Conservation (phyloP, 53 echinoderm and acorn worm species). For the Astropecten irregularis region DNA sequence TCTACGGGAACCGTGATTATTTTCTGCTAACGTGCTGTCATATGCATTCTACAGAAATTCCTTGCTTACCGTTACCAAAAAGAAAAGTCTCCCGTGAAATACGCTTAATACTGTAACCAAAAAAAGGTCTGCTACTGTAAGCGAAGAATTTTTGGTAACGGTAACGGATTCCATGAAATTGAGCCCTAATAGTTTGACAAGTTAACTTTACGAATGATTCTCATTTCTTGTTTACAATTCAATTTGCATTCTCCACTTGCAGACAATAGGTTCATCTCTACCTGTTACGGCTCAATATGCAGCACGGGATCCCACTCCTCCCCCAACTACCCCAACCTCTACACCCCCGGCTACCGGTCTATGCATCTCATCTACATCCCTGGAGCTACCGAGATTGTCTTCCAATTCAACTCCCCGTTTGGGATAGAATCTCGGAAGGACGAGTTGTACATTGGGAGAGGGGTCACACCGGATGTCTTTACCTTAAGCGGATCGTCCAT, state of each 20-base stretch:
- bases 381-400: constrained; percentile 70
- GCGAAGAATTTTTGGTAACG: too few relatives aligned
- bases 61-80: too few relatives aligned
- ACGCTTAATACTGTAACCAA: too few relatives aligned
- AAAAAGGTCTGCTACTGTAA: too few relatives aligned
- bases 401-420: constrained; percentile 66
- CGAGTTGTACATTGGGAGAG: constrained; percentile 84
- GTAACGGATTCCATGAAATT: background rate
- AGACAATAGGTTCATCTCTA: constrained; percentile 59
- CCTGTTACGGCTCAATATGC: constrained; percentile 85
- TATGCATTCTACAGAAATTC: too few relatives aligned
- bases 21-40: too few relatives aligned
- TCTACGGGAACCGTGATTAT: too few relatives aligned
- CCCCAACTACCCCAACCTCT: constrained; percentile 66
- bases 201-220: too few relatives aligned
- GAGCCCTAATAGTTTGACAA: too few relatives aligned
- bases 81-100: too few relatives aligned
- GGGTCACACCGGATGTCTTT: constrained; percentile 12
- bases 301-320: constrained; percentile 54
- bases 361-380: constrained; percentile 86
- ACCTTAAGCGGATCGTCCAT: background rate
- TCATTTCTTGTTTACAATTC: too few relatives aligned
- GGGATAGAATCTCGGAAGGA: constrained; percentile 80
- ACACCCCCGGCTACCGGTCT: constrained; percentile 46
- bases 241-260: background rate